Percentiles rank a stretch among this genome's conserved stretches.
Conservation (phyloP, 2,113 vertebrate genomes). For the Pseudopodoces humilis region DNA sequence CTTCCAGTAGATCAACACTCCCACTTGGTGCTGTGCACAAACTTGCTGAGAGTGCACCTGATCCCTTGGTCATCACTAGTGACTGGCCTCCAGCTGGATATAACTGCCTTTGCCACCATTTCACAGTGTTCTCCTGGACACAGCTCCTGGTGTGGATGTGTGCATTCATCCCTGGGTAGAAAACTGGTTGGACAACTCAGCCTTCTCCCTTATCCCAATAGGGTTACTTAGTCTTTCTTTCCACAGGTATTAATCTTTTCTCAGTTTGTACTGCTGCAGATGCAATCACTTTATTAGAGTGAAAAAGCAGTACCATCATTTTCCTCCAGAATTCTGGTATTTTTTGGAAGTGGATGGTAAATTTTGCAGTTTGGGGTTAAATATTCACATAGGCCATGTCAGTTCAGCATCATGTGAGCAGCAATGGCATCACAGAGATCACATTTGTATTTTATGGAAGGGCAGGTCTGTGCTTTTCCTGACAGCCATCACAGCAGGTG, state of each 20-base stretch:
- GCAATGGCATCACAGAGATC: neutral
- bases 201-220: neutral
- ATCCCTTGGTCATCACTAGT: neutral
- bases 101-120: neutral
- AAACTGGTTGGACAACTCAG: neutral
- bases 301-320: neutral
- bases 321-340: neutral
- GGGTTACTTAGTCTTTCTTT: neutral
- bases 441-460: neutral
- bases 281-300: rapidly evolving
- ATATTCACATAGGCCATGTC: neutral
- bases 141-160: neutral
- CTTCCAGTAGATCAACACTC: neutral
- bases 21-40: neutral
- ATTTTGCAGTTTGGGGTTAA: neutral
- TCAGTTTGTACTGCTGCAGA: neutral
- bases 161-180: neutral
- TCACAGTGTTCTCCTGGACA: neutral
- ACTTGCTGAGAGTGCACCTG: neutral
- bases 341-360: neutral
- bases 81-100: neutral
- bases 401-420: neutral
- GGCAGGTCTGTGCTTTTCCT: neutral
- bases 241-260: neutral
- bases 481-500: rapidly evolving